Percentiles rank a stretch among this genome's conserved stretches.
phyloP scores from a whole-genome alignment of 2,888 invertebrate genomes.

The Monoplex corrugatus region DNA sequence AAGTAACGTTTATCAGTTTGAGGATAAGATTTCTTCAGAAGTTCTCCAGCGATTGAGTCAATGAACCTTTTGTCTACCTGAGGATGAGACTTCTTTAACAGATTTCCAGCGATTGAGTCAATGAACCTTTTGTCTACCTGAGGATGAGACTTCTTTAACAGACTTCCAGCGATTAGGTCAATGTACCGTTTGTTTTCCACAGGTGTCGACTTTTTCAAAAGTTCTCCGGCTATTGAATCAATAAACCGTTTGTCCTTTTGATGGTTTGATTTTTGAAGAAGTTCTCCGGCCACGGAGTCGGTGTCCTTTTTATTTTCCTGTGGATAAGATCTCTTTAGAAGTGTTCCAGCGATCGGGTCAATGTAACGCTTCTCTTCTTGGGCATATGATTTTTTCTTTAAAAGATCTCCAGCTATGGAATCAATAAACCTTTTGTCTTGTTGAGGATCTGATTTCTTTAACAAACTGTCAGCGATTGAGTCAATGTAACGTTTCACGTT shows the following conservation, averaged over 20 bases:
- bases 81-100: neutral
- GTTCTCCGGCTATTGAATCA: constrained; percentile 11
- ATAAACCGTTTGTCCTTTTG: neutral
- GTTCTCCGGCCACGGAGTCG: neutral
- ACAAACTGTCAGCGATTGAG: neutral
- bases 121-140: neutral
- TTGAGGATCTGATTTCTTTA: neutral
- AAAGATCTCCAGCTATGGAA: neutral
- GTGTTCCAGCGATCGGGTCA: neutral
- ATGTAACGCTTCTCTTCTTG: neutral
- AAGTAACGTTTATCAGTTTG: neutral
- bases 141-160: neutral
- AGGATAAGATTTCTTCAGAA: neutral
- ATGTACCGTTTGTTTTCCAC: neutral
- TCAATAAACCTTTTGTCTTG: neutral
- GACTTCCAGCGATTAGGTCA: neutral
- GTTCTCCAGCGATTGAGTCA: constrained; percentile 26
- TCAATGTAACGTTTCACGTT: neutral
- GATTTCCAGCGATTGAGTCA: constrained; percentile 12
- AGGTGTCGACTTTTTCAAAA: neutral
- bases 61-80: neutral
- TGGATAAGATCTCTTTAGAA: neutral
- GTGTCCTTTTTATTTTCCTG: too few species aligned
- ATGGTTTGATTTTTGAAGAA: neutral
- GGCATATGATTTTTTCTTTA: neutral